Base-by-base conservation (phyloP, 2,888 invertebrate species). In the Mesorhabditis sp. region DNA sequence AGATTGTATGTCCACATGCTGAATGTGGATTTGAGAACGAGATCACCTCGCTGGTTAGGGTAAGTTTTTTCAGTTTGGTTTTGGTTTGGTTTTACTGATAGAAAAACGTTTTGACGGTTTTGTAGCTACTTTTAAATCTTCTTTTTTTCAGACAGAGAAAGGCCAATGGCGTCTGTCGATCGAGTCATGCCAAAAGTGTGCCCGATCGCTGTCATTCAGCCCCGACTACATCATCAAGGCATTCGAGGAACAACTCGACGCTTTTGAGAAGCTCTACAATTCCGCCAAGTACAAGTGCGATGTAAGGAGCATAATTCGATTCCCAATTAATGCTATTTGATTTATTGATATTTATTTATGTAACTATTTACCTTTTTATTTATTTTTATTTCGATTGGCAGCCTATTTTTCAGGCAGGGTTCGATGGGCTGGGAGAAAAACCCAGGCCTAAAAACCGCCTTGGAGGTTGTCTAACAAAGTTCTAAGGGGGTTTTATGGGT, bases 131-230 rank as follows among this genome's bases (percentile, higher is more conserved):
- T 28, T 28, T 28, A 28, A 28, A 28, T 28, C 28, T 28, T 28
- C 28, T 28, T 28, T 28, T 50, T 50, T 50, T 13, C 58, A 50
- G 58, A 50, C 58, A n/a, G 58, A 13, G 10, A 50, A 50, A 2
- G 58, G 58, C n/a, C n/a, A 10, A 44, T 65, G 66, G 45, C 74
- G 73, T 41, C 63, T 72, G 4, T 65, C 70, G 5, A 58, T 77
- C 43, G 69, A 72, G 2, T 65, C 66, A 7, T 79, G 79, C 43
- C 43, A 61, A 10, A 71, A 75, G 45, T 79, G 72, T 45, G 43
- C 43, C 13, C 58, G n/a, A 43, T 4, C 42, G 13, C 62, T 72
- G 58, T 45, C 62, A 13, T 43, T 58, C 13, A 28, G 15, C 43
- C 28, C 45, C 43, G 66, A 65, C 4, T 62, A 65, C 43, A 70